Base-by-base conservation (phyloP, 2,888 invertebrate species). In the Matsumyia berberina region DNA sequence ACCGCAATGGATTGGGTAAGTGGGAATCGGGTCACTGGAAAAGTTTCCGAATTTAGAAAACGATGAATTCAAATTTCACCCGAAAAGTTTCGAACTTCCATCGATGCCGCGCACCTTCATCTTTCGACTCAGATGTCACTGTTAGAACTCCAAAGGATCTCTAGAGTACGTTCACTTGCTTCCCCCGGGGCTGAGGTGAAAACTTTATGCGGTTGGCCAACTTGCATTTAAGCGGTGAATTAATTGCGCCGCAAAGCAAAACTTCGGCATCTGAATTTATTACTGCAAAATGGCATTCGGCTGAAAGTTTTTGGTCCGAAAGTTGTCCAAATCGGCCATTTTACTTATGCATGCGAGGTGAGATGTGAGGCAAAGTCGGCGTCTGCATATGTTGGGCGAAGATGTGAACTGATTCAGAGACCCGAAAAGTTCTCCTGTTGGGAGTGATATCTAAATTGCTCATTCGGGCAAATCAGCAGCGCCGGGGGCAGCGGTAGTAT, bases 161-260 rank as follows among this genome's bases (percentile, higher is more conserved):
- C 4, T 8, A 8, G 9, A 9, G 8, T n/a, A 9, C 5, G 24
- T 33, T 0, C 5, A 12, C 17, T 8, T 35, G n/a, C n/a, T 37
- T 42, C 35, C 29, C 17, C 12, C n/a, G 11, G 35, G 19, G 55
- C 31, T 15, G 35, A 55, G 62, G 60, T 46, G 6, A 19, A 55
- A 80, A 85, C 51, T 85, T 80, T 74, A 7, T 72, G 74, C n/a
- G 85, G 85, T 17, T 62, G 51, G 39, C 70, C 80, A 60, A 80
- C 64, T 80, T 62, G 80, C 79, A 70, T 85, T 85, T 85, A 80
- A 80, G 74, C 85, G 70, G 69, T 74, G 80, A 85, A 85, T 85
- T 79, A 85, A 85, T 85, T 85, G 85, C 70, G 39, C 64, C 69
- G 53, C 24, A 70, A 69, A 62, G 74, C 51, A 70, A 76, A 85